These are phyloP conservation scores for Deroplatys truncata DNA, from an alignment of 2,888 invertebrate species.

Conservation along the genomic window DNA sequence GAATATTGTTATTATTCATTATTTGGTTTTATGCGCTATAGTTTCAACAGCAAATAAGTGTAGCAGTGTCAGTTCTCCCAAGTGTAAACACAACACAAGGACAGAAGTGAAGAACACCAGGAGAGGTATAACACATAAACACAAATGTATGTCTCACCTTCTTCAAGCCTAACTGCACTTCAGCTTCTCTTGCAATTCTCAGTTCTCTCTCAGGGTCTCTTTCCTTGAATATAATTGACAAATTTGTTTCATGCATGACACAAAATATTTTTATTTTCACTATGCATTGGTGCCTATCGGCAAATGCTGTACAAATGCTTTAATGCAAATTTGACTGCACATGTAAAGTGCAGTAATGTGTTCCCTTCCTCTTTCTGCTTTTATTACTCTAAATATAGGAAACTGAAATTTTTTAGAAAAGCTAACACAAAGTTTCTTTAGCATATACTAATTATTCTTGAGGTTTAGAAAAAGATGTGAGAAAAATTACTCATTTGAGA, in stretches of 20 bases:
- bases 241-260: conserved; percentile 10
- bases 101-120: not conserved
- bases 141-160: not conserved
- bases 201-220: conserved; percentile 9
- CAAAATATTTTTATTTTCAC: not conserved
- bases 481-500: too few species aligned
- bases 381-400: too few species aligned
- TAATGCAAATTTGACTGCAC: not conserved
- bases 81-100: not conserved
- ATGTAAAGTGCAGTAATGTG: too few species aligned
- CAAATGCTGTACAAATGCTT: not conserved
- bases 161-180: not conserved
- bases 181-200: conserved; percentile 9
- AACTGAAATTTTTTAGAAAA: too few species aligned
- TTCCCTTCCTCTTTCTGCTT: too few species aligned
- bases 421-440: too few species aligned
- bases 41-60: too few species aligned
- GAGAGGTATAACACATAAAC: not conserved
- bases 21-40: not conserved
- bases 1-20: not conserved
- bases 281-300: not conserved
- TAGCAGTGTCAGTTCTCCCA: not conserved
- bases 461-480: too few species aligned
- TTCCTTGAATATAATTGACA: conserved; percentile 13
- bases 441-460: too few species aligned